Conservation (phyloP, 2,888 invertebrate species). For the Byasa hedistus region DNA sequence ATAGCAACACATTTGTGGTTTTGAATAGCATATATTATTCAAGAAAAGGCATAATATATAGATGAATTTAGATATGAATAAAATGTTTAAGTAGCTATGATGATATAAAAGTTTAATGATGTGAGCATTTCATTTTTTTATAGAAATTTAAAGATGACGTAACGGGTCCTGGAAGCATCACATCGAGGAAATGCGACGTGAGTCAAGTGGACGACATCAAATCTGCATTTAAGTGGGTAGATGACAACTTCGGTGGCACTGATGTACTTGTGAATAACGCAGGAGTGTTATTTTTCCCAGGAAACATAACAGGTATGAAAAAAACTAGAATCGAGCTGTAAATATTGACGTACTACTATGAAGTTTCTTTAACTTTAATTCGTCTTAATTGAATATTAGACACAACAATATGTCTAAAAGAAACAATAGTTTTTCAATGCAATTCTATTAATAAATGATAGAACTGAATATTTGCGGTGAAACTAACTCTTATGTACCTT, state of each 20-base stretch:
- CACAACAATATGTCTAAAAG: no score
- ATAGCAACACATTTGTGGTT: no score
- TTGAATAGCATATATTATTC: no score
- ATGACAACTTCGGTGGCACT: conserved; percentile 44
- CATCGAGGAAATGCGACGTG: conserved; percentile 49
- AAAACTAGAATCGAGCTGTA: not conserved
- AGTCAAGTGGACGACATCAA: conserved; percentile 44
- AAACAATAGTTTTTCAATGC: no score
- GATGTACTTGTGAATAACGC: conserved; percentile 60
- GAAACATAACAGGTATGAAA: conserved; percentile 42
- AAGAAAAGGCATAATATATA: no score
- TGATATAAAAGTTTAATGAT: not conserved
- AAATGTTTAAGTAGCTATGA: no score
- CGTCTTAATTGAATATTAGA: no score
- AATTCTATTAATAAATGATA: not conserved
- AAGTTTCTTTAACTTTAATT: not conserved
- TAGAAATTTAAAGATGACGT: conserved; percentile 42
- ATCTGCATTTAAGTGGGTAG: conserved; percentile 47
- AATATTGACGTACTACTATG: not conserved
- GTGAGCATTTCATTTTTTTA: not conserved
- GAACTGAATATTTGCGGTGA: not conserved
- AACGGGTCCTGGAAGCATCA: conserved; percentile 41
- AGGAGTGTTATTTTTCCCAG: conserved; percentile 40
- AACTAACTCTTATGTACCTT: not conserved
- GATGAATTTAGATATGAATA: no score